Evolutionary conservation across 2,888 invertebrate genomes (phyloP), one percentile per base, ranked within the genome.

Genomic region (Abrostola triplasia): DNA sequence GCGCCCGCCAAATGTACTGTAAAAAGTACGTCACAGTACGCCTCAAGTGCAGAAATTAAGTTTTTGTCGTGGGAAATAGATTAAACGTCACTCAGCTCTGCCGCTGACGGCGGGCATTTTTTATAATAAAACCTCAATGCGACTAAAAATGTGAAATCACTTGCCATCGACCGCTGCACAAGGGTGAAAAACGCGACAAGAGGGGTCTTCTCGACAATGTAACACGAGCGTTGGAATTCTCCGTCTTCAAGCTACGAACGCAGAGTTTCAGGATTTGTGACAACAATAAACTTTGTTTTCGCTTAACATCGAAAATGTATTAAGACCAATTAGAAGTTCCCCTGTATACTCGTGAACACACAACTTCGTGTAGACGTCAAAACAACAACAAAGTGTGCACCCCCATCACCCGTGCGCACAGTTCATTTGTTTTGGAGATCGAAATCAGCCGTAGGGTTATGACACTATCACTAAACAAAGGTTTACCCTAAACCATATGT

Each of bases 31-130:
- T 61, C 58, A 55, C 61, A 47, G n/a, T 42, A 59, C 53, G 70
- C 50, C 44, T 61, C 47, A 51, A 77, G 62, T 67, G 40, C 69
- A 68, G 67, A 76, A 79, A 79, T 79, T 76, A 79, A 72, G 76
- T 77, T 81, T 73, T 79, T 74, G 71, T 72, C 76, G 71, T 59
- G 38, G 61, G 52, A 59, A 72, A 77, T 72, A 72, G 81, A 82
- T 82, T 82, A 77, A 82, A 82, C 64, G 79, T 77, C 81, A 79
- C 73, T 80, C 73, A 64, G 36, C 49, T 51, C 66, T 71, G 73
- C 40, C 11, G 60, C 11, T 70, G 76, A 77, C 75, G 70, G 53
- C 54, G 55, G 12, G 57, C 64, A 60, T 61, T 68, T 67, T 73
- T 79, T 62, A 55, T 61, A 70, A 64, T 64, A 66, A 76, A 73